Conservation (phyloP, 2,888 invertebrate genomes). For the Idaea dimidiata region DNA sequence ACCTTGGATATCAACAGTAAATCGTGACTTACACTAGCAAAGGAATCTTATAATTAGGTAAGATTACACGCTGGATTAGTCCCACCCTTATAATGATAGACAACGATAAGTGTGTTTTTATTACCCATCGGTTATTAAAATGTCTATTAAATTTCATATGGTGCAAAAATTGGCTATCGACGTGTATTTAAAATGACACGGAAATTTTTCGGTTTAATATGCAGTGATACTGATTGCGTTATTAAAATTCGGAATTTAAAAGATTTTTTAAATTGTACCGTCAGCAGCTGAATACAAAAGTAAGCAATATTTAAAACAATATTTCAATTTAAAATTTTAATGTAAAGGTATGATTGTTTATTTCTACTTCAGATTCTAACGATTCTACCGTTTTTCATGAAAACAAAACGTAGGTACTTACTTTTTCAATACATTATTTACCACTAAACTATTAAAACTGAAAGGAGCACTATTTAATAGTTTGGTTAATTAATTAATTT, state of each 20-base stretch:
- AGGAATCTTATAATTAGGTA: constrained; percentile 74
- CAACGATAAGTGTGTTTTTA: constrained; percentile 30
- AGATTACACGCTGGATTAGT: constrained; percentile 65
- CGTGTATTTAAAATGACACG: constrained; percentile 17
- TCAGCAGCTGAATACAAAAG: not conserved
- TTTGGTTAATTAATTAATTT: constrained; percentile 4
- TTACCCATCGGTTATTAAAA: constrained; percentile 36
- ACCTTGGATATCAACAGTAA: constrained; percentile 58
- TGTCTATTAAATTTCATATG: not conserved
- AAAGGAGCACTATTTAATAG: too few relatives aligned
- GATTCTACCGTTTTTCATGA: not conserved
- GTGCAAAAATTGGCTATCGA: not conserved
- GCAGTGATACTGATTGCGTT: not conserved
- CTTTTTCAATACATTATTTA: too few relatives aligned
- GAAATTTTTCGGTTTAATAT: constrained; percentile 16
- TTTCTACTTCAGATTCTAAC: not conserved
- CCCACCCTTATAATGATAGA: constrained; percentile 60
- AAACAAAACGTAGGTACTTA: too few relatives aligned
- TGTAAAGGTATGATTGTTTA: not conserved
- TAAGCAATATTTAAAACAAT: not conserved
- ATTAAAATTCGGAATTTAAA: not conserved
- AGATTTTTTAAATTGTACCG: not conserved
- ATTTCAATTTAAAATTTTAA: not conserved
- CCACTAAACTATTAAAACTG: too few relatives aligned
- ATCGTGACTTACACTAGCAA: constrained; percentile 73